Evolutionary conservation across 2,113 vertebrate genomes (phyloP).

Genomic region (Pavo muticus): DNA sequence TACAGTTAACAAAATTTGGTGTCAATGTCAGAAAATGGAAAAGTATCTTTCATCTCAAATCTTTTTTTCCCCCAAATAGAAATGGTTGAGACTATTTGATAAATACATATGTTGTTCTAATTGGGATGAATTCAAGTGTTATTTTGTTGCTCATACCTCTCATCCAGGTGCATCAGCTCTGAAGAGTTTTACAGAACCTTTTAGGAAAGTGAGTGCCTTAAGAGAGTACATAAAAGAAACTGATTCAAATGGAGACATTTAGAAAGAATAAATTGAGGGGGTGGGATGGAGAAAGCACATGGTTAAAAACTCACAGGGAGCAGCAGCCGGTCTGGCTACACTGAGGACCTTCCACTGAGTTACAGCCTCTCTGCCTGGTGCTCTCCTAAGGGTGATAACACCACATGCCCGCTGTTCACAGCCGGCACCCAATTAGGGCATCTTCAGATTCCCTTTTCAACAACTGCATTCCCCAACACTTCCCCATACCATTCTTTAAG

Average conservation of each 20-base stretch:
- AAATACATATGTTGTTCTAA: rapidly evolving
- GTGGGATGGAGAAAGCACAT: rapidly evolving
- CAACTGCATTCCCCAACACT: no score
- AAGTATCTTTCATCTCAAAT: background rate
- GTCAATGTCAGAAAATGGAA: background rate
- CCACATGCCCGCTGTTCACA: rapidly evolving
- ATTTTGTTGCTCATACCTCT: background rate
- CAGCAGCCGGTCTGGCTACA: background rate
- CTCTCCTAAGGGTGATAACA: background rate
- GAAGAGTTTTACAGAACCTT: background rate
- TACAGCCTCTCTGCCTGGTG: background rate
- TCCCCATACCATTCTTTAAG: background rate
- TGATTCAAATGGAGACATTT: background rate
- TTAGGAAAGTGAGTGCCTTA: background rate
- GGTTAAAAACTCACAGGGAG: background rate
- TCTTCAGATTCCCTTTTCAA: background rate
- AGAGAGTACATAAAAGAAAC: background rate
- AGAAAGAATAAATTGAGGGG: background rate
- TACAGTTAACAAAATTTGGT: background rate
- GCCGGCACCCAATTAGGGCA: background rate
- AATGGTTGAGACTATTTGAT: background rate
- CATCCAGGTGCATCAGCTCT: background rate
- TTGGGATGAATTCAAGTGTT: background rate
- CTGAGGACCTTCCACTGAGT: background rate
- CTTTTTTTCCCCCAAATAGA: background rate